These are phyloP conservation scores for Tachina fera DNA, from an alignment of 2,888 invertebrate species.

Conservation along the genomic window DNA sequence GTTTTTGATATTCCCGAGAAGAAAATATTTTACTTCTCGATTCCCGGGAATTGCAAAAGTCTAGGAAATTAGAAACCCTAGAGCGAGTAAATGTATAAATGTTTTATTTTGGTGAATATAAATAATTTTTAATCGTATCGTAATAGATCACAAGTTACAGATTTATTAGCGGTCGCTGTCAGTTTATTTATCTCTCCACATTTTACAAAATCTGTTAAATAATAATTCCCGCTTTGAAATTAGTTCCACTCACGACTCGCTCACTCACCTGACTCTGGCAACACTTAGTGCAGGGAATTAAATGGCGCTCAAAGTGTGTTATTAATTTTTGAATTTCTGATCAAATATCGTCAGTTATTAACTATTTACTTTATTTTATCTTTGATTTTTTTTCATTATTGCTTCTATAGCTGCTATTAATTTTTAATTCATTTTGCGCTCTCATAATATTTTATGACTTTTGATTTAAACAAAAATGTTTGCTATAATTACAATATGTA, in stretches of 20 bases:
- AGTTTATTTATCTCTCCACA: too few relatives aligned
- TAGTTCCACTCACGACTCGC: neutral
- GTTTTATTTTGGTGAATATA: too few relatives aligned
- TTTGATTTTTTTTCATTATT: neutral
- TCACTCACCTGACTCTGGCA: neutral
- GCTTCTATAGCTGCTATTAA: neutral
- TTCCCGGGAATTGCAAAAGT: too few relatives aligned
- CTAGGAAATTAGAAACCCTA: too few relatives aligned
- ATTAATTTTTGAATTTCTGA: constrained; percentile 17
- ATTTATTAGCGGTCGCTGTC: too few relatives aligned
- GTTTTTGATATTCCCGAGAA: too few relatives aligned
- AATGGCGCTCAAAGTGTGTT: constrained; percentile 40
- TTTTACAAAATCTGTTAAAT: too few relatives aligned
- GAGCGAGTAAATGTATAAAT: too few relatives aligned
- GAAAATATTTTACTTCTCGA: too few relatives aligned
- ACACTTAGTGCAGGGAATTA: constrained; percentile 23
- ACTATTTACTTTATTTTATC: neutral
- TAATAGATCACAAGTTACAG: too few relatives aligned
- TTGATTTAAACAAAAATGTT: constrained; percentile 58
- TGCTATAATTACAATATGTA: constrained; percentile 57
- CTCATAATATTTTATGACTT: constrained; percentile 54
- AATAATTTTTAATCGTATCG: too few relatives aligned
- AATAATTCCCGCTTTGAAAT: neutral
- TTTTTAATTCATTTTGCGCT: constrained; percentile 35
- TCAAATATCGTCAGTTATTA: constrained; percentile 7